These are phyloP conservation scores for Lepus townsendii DNA, from an alignment of 2,797 vertebrate genomes.

Conservation along the genomic window DNA sequence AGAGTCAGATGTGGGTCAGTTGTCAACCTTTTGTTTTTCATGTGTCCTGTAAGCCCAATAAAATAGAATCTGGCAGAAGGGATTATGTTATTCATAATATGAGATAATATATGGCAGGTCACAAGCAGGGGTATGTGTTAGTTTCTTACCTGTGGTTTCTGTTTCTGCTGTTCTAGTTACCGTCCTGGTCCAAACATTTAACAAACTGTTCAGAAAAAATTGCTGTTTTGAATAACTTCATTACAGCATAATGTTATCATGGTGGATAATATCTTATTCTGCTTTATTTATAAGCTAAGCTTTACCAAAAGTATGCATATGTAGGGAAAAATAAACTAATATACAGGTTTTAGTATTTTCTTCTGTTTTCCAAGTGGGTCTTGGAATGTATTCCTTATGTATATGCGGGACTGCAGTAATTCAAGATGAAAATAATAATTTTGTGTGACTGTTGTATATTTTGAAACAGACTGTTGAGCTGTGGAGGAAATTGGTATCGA, in stretches of 20 bases:
- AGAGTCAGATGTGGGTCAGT: neutral
- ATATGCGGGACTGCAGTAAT: neutral
- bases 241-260: neutral
- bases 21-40: constrained; percentile 14
- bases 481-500: constrained; percentile 94
- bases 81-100: neutral
- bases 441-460: constrained; percentile 59
- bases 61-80: neutral
- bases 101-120: neutral
- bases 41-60: neutral
- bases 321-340: neutral
- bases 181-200: no score
- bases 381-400: no score
- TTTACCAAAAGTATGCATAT: neutral
- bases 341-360: neutral
- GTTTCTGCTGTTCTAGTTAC: neutral
- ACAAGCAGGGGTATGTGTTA: neutral
- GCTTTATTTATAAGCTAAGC: neutral
- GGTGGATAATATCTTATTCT: neutral
- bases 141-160: neutral
- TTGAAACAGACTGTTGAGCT: constrained; percentile 88
- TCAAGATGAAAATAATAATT: constrained; percentile 34
- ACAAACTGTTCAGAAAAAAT: no score
- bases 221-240: neutral
- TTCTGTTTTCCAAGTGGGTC: neutral